A percentile compares a stretch with the other conserved stretches of the same genome.
Evolutionary conservation across 2,888 invertebrate genomes (phyloP).

Genomic region (Plagiodera versicolora): DNA sequence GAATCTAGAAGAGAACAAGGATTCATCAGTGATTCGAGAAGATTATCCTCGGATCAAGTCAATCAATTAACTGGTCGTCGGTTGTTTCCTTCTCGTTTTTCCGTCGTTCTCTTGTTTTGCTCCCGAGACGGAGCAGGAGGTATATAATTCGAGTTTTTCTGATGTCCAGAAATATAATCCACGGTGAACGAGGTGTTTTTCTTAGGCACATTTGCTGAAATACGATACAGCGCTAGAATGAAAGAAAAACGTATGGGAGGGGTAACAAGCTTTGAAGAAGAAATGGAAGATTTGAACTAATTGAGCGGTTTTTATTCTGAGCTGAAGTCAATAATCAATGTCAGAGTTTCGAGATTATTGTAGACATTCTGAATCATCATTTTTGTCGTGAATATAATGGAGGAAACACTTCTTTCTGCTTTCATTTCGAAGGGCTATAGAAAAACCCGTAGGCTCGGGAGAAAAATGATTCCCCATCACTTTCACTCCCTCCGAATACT

Average conservation of each 20-base stretch:
- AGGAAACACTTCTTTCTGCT: too few species aligned
- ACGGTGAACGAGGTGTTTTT: neutral
- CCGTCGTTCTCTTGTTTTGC: neutral
- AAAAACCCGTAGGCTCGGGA: neutral
- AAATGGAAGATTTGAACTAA: too few species aligned
- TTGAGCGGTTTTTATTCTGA: too few species aligned
- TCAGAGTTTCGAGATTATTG: too few species aligned
- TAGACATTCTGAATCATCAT: too few species aligned
- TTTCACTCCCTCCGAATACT: neutral
- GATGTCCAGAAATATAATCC: neutral
- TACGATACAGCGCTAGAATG: too few species aligned
- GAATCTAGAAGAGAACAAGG: neutral
- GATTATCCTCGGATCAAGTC: constrained; percentile 1
- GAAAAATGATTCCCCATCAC: neutral
- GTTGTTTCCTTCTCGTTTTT: constrained; percentile 4
- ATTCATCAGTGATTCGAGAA: constrained; percentile 10
- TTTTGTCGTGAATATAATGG: too few species aligned
- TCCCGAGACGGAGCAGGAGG: neutral
- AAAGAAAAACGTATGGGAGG: too few species aligned
- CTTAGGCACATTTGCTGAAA: neutral
- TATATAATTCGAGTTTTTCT: constrained; percentile 2
- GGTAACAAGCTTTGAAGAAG: too few species aligned
- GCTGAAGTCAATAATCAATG: too few species aligned
- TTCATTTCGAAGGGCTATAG: too few species aligned
- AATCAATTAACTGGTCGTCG: constrained; percentile 10